These are phyloP conservation scores for Erpobdella octoculata DNA, from an alignment of 2,888 invertebrate species.

Conservation along the genomic window DNA sequence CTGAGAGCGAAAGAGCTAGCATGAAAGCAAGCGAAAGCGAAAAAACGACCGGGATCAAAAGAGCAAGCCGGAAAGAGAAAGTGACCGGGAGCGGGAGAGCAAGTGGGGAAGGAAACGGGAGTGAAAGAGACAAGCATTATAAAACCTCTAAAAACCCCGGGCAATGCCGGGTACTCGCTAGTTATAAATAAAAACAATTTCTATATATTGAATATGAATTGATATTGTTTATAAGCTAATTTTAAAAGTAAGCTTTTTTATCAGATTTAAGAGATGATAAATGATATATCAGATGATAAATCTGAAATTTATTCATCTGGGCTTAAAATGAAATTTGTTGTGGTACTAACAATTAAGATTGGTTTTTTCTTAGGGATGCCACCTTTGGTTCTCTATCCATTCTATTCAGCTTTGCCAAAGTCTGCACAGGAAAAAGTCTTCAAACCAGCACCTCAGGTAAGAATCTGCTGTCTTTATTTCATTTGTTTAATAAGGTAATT, in stretches of 20 bases:
- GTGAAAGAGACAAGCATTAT: no score
- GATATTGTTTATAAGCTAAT: background rate
- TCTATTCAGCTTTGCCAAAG: constrained; percentile 57
- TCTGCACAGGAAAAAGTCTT: constrained; percentile 56
- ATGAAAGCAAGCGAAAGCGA: no score
- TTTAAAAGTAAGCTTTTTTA: no score
- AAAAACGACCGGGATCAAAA: no score
- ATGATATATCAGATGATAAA: no score
- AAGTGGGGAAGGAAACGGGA: no score
- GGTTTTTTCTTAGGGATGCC: constrained; percentile 51
- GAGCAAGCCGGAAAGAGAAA: no score
- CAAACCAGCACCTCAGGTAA: constrained; percentile 48
- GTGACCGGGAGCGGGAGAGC: no score
- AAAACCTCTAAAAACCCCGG: no score
- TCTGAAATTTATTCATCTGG: background rate
- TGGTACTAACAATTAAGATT: background rate
- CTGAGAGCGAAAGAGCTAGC: no score
- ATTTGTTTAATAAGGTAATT: background rate
- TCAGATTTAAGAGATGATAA: no score
- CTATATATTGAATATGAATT: background rate
- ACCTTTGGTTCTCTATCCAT: constrained; percentile 65
- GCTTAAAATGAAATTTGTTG: background rate
- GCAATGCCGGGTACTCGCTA: no score
- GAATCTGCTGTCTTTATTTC: background rate
- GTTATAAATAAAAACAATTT: constrained; percentile 9